These are phyloP conservation scores for Smittia aterrima DNA, from an alignment of 2,888 invertebrate species.

Conservation along the genomic window DNA sequence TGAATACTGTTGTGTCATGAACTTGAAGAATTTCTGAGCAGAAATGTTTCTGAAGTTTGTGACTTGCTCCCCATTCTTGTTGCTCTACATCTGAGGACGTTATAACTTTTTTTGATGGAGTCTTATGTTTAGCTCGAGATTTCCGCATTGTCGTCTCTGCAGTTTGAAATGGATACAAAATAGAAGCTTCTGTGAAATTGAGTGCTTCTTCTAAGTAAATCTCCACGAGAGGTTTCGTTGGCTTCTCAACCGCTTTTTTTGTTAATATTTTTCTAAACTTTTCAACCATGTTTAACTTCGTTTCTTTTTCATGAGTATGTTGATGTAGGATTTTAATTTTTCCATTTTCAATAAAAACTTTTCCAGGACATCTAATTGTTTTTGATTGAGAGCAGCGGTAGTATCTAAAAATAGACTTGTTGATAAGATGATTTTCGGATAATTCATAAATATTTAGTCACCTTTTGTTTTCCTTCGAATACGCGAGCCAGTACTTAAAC, in stretches of 20 bases:
- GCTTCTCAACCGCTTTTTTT: slow-evolving; percentile 27
- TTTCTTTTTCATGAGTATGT: slow-evolving; percentile 46
- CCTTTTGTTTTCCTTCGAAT: slow-evolving; percentile 46
- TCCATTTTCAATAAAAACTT: slow-evolving; percentile 45
- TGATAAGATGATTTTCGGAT: too few species aligned
- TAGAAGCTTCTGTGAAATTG: slow-evolving; percentile 44
- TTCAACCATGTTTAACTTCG: slow-evolving; percentile 45
- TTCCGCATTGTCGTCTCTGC: slow-evolving; percentile 48
- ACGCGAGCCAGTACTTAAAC: slow-evolving; percentile 47
- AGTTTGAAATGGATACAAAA: slow-evolving; percentile 46
- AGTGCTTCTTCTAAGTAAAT: slow-evolving; percentile 26
- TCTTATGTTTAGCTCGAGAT: slow-evolving; percentile 45
- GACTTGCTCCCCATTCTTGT: not conserved
- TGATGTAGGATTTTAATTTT: slow-evolving; percentile 44
- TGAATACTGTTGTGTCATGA: slow-evolving; percentile 45
- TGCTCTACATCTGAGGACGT: not conserved
- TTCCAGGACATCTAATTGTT: slow-evolving; percentile 45
- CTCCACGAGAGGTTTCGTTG: slow-evolving; percentile 15
- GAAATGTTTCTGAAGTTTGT: slow-evolving; percentile 2
- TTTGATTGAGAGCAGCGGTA: slow-evolving; percentile 47
- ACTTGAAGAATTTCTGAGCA: slow-evolving; percentile 42
- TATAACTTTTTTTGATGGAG: not conserved
- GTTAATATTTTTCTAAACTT: slow-evolving; percentile 46
- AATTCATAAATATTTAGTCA: too few species aligned
- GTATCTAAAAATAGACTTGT: slow-evolving; percentile 44